Evolutionary conservation across 2,797 vertebrate genomes (phyloP), one percentile per base, ranked within the genome.

Genomic region (Leptatherina wallacei): DNA sequence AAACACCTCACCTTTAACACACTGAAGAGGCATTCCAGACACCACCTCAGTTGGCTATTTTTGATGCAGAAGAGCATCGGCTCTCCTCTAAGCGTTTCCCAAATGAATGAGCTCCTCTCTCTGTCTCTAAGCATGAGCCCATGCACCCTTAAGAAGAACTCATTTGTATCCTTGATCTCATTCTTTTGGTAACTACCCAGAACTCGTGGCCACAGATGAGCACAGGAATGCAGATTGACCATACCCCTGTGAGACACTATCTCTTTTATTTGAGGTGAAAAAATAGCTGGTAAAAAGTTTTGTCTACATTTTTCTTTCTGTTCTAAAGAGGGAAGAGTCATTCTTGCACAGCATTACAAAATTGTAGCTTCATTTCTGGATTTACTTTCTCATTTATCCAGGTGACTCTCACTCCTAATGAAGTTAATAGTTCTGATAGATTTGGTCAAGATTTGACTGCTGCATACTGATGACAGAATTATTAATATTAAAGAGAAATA

Each of bases 71-170:
- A 29, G 29, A 54, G 51, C 42, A 69, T 30, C 14, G 18, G 22
- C 61, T 47, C 42, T n/a, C 47, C 61, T 49, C 29, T 62, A 40
- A 62, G 61, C 40, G 30, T 27, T 29, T 62, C 42, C 40, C 29
- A 32, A 62, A 62, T 47, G 61, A 62, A 62, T 59, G 42, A 62
- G 40, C 40, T 62, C 27, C 61, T 32, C 61, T 62, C 29, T 29
- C 27, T 42, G 29, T 62, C 40, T 44, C 42, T 47, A 62, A 62
- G 61, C 27, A 29, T 32, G 10, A 32, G 18, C 5, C 58, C 49
- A 42, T 36, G 51, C 29, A 52, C 12, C 30, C 27, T 11, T 32
- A 0, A 49, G 24, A 65, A 29, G 55, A 40, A 51, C 55, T 22
- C n/a, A 24, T 33, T 32, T 68, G 65, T 22, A 58, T 13, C 29